Evolutionary conservation across 2,113 vertebrate species (phyloP).

Genomic region (Eleginops maclovinus): DNA sequence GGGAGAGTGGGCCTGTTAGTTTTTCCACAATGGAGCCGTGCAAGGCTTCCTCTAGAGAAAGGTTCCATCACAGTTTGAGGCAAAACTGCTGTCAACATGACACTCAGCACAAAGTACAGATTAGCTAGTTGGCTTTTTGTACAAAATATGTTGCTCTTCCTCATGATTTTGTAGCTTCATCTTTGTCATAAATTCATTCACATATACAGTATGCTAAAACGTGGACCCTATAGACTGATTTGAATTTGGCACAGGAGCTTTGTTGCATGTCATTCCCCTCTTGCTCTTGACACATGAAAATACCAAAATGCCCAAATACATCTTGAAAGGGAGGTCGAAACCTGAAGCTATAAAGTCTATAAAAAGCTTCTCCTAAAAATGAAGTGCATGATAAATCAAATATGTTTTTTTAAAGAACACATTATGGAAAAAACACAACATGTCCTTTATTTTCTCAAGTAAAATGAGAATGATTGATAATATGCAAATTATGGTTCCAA

Average conservation of each 20-base stretch:
- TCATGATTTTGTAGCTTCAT: neutral
- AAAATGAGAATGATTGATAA: neutral
- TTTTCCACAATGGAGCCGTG: conserved; percentile 59
- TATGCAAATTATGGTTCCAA: neutral
- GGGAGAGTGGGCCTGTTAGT: conserved; percentile 36
- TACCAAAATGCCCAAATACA: neutral
- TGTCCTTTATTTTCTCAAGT: neutral
- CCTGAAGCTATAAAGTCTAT: neutral
- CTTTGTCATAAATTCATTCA: neutral
- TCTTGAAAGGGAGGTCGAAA: neutral
- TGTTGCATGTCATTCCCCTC: neutral
- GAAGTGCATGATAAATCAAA: neutral
- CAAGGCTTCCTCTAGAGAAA: conserved; percentile 32
- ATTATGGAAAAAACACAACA: neutral
- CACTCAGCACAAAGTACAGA: conserved; percentile 43
- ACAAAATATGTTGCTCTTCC: conserved; percentile 1
- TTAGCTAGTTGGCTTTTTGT: neutral
- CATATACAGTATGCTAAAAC: neutral
- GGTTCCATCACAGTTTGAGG: conserved; percentile 38
- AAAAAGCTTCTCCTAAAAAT: neutral
- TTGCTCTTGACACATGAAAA: neutral
- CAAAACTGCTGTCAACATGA: conserved; percentile 25
- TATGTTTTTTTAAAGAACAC: neutral
- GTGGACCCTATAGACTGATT: neutral
- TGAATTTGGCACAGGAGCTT: neutral